Conservation (phyloP, 2,888 invertebrate genomes). For the Acanthacorydalis orientalis region DNA sequence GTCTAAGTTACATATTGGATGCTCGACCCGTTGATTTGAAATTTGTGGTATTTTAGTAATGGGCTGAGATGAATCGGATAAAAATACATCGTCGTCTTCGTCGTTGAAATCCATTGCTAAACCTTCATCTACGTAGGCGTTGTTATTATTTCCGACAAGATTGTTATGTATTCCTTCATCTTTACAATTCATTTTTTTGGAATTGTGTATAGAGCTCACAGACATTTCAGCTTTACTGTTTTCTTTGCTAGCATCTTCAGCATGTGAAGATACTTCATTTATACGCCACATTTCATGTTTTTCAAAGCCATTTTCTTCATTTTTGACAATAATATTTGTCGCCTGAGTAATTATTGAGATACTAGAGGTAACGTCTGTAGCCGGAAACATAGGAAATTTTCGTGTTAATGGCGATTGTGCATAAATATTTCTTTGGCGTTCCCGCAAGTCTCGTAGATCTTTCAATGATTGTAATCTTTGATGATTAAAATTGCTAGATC, state of each 20-base stretch:
- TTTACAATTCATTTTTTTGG: background rate
- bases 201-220: background rate
- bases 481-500: constrained; percentile 10
- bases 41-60: background rate
- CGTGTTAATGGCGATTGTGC: constrained; percentile 9
- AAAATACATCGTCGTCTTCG: constrained; percentile 19
- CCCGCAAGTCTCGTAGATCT: constrained; percentile 5
- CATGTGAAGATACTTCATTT: constrained; percentile 27
- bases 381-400: constrained; percentile 3
- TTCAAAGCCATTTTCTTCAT: constrained; percentile 21
- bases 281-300: constrained; percentile 32
- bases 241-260: constrained; percentile 17
- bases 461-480: constrained; percentile 7
- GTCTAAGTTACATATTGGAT: background rate
- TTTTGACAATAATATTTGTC: constrained; percentile 21
- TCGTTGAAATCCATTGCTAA: constrained; percentile 9
- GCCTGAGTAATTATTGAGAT: background rate
- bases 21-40: background rate
- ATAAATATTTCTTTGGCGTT: constrained; percentile 6
- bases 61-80: constrained; percentile 15
- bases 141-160: background rate
- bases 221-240: constrained; percentile 9
- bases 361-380: background rate
- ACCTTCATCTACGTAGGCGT: constrained; percentile 2
- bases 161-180: background rate